Evolutionary conservation across 2,113 vertebrate genomes (phyloP).

Genomic region (Clarias macrocephalus): DNA sequence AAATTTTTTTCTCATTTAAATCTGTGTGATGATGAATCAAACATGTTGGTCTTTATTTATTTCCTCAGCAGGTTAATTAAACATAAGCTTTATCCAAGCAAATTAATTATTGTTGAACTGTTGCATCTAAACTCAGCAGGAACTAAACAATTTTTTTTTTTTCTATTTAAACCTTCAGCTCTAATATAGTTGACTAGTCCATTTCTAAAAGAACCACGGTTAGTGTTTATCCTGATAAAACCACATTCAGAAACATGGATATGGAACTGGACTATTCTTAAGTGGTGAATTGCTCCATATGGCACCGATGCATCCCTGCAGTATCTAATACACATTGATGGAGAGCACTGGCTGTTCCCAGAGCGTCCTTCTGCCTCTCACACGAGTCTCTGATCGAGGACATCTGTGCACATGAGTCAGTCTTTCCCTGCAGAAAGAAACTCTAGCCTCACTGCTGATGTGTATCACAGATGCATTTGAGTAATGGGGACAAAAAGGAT

Average conservation of each 20-base stretch:
- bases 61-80: neutral
- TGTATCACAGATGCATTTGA: slow-evolving; percentile 23
- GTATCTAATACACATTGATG: neutral
- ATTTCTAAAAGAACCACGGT: neutral
- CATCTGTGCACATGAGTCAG: neutral
- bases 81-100: neutral
- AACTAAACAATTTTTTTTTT: neutral
- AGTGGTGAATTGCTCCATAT: neutral
- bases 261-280: neutral
- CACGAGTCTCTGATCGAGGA: neutral
- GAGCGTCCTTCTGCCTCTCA: neutral
- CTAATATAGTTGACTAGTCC: neutral
- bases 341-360: neutral
- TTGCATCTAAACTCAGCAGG: neutral
- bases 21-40: neutral
- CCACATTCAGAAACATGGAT: neutral
- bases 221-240: neutral
- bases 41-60: neutral
- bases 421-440: neutral
- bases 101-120: neutral
- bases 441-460: neutral
- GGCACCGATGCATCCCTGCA: neutral
- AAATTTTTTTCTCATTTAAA: no score
- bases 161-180: neutral
- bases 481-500: slow-evolving; percentile 25